Evolutionary conservation across 2,888 invertebrate species (phyloP).

Genomic region (Synergus laeviventris): DNA sequence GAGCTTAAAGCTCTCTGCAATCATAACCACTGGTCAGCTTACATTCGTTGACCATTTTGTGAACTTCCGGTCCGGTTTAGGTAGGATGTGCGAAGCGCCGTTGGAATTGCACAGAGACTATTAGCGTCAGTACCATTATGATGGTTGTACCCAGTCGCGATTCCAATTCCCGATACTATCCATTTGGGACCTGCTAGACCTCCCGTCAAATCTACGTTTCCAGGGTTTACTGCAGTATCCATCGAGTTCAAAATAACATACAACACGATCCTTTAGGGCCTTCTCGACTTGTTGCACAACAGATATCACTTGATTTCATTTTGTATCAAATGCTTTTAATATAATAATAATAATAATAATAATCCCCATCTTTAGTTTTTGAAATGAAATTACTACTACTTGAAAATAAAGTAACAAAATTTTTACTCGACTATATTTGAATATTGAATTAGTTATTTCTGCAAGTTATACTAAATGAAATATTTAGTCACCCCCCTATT

Average conservation of each 20-base stretch:
- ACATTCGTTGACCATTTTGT: conserved; percentile 40
- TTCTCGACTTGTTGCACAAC: neutral
- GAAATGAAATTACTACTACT: no score
- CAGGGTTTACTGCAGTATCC: conserved; percentile 44
- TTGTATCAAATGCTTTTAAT: neutral
- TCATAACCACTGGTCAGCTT: conserved; percentile 22
- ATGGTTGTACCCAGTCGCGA: conserved; percentile 50
- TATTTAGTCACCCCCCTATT: no score
- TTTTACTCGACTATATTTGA: no score
- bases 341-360: no score
- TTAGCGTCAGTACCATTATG: conserved; percentile 54
- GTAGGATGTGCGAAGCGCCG: conserved; percentile 47
- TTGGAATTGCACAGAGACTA: conserved; percentile 55
- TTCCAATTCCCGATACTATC: conserved; percentile 61
- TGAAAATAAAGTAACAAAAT: neutral
- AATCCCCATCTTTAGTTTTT: no score
- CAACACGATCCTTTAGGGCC: neutral
- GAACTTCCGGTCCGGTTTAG: conserved; percentile 46
- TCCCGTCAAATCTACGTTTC: conserved; percentile 47
- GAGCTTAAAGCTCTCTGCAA: conserved; percentile 17
- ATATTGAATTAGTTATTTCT: no score
- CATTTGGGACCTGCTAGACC: conserved; percentile 49
- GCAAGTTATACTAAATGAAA: no score
- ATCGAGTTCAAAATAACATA: conserved; percentile 5
- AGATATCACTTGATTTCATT: neutral